phyloP scores from a whole-genome alignment of 1,140 invertebrate genomes.

The Ooceraea biroi region DNA sequence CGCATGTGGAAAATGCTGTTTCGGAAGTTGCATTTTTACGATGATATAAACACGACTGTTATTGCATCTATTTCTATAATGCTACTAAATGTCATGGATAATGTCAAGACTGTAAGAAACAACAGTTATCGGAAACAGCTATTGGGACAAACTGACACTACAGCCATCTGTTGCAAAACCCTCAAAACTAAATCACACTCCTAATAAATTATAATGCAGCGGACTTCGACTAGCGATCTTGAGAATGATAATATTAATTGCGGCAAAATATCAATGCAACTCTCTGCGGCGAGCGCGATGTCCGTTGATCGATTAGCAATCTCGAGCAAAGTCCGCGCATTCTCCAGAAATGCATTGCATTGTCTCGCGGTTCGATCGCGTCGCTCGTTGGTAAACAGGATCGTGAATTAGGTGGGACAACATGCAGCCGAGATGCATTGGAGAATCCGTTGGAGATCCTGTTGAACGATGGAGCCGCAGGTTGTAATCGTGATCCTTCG shows the following conservation, averaged over 20 bases:
- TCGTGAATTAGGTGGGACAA: constrained; percentile 70
- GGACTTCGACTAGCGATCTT: too few relatives aligned
- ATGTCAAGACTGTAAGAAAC: too few relatives aligned
- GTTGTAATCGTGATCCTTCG: constrained; percentile 75
- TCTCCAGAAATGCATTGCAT: neutral
- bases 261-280: neutral
- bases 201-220: too few relatives aligned
- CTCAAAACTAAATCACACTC: too few relatives aligned
- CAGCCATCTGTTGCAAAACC: too few relatives aligned
- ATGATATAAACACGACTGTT: too few relatives aligned
- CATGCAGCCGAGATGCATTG: constrained; percentile 67
- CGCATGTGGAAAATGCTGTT: too few relatives aligned
- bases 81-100: too few relatives aligned
- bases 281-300: neutral
- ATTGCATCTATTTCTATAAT: too few relatives aligned
- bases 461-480: constrained; percentile 70
- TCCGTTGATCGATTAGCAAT: constrained; percentile 2
- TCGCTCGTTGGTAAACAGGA: constrained; percentile 71
- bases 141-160: too few relatives aligned
- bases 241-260: neutral
- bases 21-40: too few relatives aligned
- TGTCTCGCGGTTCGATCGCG: constrained; percentile 30
- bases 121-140: too few relatives aligned
- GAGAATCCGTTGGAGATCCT: constrained; percentile 70
- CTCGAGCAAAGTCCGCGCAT: neutral